phyloP scores from a whole-genome alignment of 92 coral and sea anemone genomes.

The Hydrozoanthus gracilis region DNA sequence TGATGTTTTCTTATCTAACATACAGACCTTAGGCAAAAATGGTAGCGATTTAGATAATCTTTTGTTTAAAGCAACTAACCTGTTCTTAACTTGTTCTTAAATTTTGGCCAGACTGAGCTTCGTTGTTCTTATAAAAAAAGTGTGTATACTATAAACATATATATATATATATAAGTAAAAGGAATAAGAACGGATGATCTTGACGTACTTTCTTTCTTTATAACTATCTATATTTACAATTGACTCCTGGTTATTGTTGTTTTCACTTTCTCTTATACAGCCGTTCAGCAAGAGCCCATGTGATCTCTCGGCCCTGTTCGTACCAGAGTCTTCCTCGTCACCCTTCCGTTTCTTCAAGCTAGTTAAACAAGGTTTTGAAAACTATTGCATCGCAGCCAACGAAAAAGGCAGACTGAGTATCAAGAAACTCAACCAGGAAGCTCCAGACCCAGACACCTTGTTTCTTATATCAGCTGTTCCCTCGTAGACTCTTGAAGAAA shows the following conservation, averaged over 20 bases:
- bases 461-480: constrained; percentile 11
- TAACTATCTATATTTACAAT: too few species aligned
- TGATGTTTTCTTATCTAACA: too few species aligned
- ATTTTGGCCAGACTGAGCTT: too few species aligned
- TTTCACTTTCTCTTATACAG: neutral
- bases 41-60: too few species aligned
- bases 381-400: constrained; percentile 30
- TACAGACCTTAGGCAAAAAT: too few species aligned
- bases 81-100: too few species aligned
- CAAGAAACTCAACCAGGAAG: neutral
- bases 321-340: neutral
- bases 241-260: neutral
- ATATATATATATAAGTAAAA: too few species aligned
- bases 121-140: too few species aligned
- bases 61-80: too few species aligned
- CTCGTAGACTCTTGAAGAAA: neutral
- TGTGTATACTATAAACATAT: too few species aligned
- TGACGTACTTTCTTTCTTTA: too few species aligned
- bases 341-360: constrained; percentile 24
- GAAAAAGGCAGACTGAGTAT: constrained; percentile 16
- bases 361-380: neutral
- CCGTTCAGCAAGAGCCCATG: neutral
- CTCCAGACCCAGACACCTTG: constrained; percentile 29
- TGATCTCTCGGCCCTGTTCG: constrained; percentile 2
- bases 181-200: too few species aligned